A percentile compares a stretch with the other conserved stretches of the same genome.
Evolutionary conservation across 2,113 vertebrate genomes (phyloP).

Genomic region (Tragelaphus scriptus): DNA sequence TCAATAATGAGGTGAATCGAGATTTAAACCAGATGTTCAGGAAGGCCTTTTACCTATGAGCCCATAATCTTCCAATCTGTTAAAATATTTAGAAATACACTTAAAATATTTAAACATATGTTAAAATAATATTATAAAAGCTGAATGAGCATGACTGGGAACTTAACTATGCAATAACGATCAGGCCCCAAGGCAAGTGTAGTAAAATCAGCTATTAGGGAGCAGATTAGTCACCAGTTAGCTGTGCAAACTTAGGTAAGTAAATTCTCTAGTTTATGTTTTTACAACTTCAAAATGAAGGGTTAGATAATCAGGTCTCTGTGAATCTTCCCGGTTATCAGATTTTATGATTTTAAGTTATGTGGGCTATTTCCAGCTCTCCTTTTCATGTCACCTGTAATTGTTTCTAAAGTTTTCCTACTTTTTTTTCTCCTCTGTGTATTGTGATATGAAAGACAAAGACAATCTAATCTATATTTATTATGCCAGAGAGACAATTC

Average conservation of each 20-base stretch:
- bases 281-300: constrained; percentile 5
- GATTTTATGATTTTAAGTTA: neutral
- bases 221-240: neutral
- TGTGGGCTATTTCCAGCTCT: neutral
- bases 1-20: neutral
- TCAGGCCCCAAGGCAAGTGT: neutral
- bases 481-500: neutral
- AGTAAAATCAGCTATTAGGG: neutral
- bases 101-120: constrained; percentile 14
- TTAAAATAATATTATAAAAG: constrained; percentile 13
- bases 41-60: neutral
- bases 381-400: neutral
- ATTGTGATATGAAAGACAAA: neutral
- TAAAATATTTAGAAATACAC: constrained; percentile 26
- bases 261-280: neutral
- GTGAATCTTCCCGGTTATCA: neutral
- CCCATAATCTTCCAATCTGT: neutral
- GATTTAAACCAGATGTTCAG: neutral
- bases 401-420: neutral
- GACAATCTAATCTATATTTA: neutral
- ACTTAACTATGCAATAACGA: neutral
- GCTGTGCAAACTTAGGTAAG: neutral
- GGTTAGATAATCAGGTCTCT: neutral
- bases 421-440: neutral
- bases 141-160: neutral